Percentiles rank a stretch among this genome's conserved stretches.
Conservation (phyloP, 2,888 invertebrate genomes). For the Drosophila histrio region DNA sequence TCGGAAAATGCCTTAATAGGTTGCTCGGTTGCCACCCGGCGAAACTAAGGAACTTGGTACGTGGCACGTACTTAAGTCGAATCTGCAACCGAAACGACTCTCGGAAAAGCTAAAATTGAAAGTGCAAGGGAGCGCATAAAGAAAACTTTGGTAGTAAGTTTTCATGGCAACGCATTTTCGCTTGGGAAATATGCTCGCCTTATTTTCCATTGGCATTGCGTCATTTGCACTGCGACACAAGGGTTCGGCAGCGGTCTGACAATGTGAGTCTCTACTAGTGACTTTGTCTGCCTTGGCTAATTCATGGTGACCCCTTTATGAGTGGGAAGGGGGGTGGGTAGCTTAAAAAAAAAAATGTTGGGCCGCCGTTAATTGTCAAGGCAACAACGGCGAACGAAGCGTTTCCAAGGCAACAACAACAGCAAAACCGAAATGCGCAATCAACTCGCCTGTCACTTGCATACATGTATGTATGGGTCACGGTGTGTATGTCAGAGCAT, state of each 20-base stretch:
- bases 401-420: conserved; percentile 63
- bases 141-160: conserved; percentile 39
- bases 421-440: conserved; percentile 54
- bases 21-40: conserved; percentile 27
- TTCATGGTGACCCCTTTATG: conserved; percentile 46
- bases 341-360: conserved; percentile 36
- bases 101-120: conserved; percentile 28
- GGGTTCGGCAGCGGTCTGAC: conserved; percentile 2
- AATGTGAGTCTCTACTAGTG: conserved; percentile 21
- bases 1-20: neutral
- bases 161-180: conserved; percentile 37
- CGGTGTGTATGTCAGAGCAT: neutral
- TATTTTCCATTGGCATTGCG: conserved; percentile 71
- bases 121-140: conserved; percentile 51
- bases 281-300: conserved; percentile 56
- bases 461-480: conserved; percentile 14
- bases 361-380: conserved; percentile 73
- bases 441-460: conserved; percentile 49
- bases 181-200: conserved; percentile 46
- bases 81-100: conserved; percentile 21
- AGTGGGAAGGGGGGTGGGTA: neutral
- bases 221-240: conserved; percentile 47
- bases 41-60: conserved; percentile 20
- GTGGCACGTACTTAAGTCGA: conserved; percentile 16
- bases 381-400: conserved; percentile 55